Percentiles rank a stretch among this genome's conserved stretches.
Conservation (phyloP, 2,113 vertebrate species). For the Bubo bubo region DNA sequence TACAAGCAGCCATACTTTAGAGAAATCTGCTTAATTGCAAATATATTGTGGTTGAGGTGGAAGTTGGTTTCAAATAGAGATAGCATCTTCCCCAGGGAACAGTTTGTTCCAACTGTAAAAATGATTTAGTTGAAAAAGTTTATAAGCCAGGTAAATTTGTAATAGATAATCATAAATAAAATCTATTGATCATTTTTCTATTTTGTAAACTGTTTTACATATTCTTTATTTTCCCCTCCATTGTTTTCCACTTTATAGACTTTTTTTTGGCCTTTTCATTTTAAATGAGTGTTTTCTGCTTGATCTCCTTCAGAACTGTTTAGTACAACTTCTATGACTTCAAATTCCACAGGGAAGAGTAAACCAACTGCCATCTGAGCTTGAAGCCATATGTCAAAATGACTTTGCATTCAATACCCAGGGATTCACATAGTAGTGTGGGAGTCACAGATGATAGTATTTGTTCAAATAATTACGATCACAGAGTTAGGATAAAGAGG, state of each 20-base stretch:
- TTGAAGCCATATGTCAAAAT: background rate
- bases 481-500: background rate
- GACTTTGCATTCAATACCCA: background rate
- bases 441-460: background rate
- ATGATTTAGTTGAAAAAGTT: background rate
- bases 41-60: background rate
- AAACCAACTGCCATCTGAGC: slow-evolving; percentile 34
- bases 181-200: background rate
- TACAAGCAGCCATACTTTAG: background rate
- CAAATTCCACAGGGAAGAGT: slow-evolving; percentile 13
- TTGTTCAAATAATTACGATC: background rate
- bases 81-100: background rate
- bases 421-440: background rate
- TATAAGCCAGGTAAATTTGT: background rate
- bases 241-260: background rate
- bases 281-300: background rate
- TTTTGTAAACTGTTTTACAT: background rate
- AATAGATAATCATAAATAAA: background rate
- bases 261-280: background rate
- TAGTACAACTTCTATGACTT: background rate
- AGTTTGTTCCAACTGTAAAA: background rate
- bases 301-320: slow-evolving; percentile 14
- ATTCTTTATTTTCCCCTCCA: accelerated
- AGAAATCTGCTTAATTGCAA: background rate
- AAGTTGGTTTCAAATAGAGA: background rate